Percentiles rank a stretch among this genome's conserved stretches.
Evolutionary conservation across 2,888 invertebrate genomes (phyloP).

Genomic region (Synanthedon formicaeformis): DNA sequence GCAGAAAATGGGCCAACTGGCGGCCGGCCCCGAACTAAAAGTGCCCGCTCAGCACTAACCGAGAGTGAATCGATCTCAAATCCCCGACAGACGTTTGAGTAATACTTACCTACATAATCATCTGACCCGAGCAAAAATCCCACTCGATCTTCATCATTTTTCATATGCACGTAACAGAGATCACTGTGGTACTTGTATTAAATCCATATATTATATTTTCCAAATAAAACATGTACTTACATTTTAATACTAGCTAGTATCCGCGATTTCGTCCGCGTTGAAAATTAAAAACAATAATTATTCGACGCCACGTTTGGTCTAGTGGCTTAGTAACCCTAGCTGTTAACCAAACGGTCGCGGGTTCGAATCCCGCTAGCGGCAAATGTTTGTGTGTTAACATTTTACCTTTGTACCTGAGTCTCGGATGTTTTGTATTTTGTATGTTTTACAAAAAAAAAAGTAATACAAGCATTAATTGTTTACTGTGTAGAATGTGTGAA

Average conservation of each 20-base stretch:
- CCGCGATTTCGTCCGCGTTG: no score
- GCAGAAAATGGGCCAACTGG: neutral
- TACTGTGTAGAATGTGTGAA: no score
- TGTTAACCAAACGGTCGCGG: no score
- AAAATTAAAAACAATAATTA: no score
- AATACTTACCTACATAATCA: slow-evolving; percentile 17
- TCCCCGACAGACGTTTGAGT: slow-evolving; percentile 13
- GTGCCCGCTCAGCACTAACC: slow-evolving; percentile 22
- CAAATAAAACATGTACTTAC: neutral
- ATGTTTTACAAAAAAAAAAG: no score
- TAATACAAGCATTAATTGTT: no score
- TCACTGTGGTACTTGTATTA: neutral
- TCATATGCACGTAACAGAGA: neutral
- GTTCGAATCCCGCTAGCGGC: no score
- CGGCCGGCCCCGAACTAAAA: slow-evolving; percentile 8
- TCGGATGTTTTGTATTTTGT: no score
- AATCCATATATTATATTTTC: neutral
- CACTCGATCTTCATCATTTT: neutral
- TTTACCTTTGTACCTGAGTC: no score
- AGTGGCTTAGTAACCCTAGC: no score
- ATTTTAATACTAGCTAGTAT: neutral
- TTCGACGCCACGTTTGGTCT: no score
- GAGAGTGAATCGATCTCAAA: slow-evolving; percentile 21
- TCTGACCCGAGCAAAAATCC: slow-evolving; percentile 11
- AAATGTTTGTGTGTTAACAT: no score